These are phyloP conservation scores for Phenganax marumi DNA, from an alignment of 92 coral and sea anemone species.

Conservation along the genomic window DNA sequence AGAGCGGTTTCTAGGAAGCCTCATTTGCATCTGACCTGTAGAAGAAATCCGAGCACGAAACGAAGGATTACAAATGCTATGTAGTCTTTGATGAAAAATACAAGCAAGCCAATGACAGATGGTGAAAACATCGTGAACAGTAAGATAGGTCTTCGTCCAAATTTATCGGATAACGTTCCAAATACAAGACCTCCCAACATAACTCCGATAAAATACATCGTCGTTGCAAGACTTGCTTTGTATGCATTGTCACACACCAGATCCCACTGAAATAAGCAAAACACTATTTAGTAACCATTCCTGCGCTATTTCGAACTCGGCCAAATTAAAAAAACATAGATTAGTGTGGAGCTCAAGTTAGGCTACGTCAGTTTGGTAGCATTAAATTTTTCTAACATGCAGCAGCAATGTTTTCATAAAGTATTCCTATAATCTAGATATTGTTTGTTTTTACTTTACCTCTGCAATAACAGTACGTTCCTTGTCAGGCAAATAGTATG, in stretches of 20 bases:
- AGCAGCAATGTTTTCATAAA: no score
- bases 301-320: no score
- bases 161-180: slow-evolving; percentile 35
- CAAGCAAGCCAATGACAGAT: not conserved
- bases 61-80: slow-evolving; percentile 35
- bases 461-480: not conserved
- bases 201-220: slow-evolving; percentile 25
- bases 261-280: slow-evolving; percentile 8
- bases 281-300: not conserved
- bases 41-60: slow-evolving; percentile 23
- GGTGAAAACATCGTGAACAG: slow-evolving; percentile 23
- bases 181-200: slow-evolving; percentile 25
- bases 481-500: not conserved
- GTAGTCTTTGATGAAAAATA: slow-evolving; percentile 17
- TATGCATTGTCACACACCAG: slow-evolving; percentile 38
- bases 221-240: slow-evolving; percentile 18
- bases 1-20: no score
- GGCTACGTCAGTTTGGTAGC: no score
- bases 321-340: no score
- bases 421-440: no score
- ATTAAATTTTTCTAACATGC: no score
- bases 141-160: slow-evolving; percentile 24
- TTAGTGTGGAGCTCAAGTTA: no score
- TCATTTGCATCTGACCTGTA: slow-evolving; percentile 1
- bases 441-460: not conserved